Conservation (phyloP, 2,888 invertebrate species). For the Auanema sp. region DNA sequence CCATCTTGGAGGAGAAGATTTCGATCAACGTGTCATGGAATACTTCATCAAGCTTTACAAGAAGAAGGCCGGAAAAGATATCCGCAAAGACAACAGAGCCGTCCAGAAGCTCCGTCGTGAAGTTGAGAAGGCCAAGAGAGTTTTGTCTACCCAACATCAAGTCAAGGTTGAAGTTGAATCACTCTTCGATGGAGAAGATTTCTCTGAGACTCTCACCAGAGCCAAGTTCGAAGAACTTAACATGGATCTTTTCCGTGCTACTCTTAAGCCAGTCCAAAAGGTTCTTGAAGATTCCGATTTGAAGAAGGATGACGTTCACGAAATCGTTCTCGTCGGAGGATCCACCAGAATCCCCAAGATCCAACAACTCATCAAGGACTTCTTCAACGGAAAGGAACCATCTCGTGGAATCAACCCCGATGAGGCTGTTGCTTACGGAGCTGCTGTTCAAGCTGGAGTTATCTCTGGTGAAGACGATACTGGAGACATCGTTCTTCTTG, state of each 20-base stretch:
- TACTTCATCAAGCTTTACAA: conserved; percentile 87
- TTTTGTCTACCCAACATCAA: conserved; percentile 86
- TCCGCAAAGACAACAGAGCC: conserved; percentile 65
- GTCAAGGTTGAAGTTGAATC: conserved; percentile 89
- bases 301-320: conserved; percentile 96
- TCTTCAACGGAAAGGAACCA: conserved; percentile 96
- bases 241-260: conserved; percentile 75
- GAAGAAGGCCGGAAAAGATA: conserved; percentile 66
- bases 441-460: conserved; percentile 94
- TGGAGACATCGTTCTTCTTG: conserved; percentile 90
- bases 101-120: conserved; percentile 66
- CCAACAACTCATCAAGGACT: conserved; percentile 72
- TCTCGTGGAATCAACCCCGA: conserved; percentile 75
- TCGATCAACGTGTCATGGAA: conserved; percentile 70
- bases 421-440: conserved; percentile 94
- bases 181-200: conserved; percentile 96
- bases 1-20: conserved; percentile 85
- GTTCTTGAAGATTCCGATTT: conserved; percentile 96
- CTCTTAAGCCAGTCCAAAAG: conserved; percentile 85
- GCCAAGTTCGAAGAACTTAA: conserved; percentile 78
- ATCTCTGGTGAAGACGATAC: conserved; percentile 84
- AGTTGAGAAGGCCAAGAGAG: conserved; percentile 68
- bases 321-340: conserved; percentile 97
- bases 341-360: conserved; percentile 99
- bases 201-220: conserved; percentile 93